A percentile compares a stretch with the other conserved stretches of the same genome.
Conservation (phyloP, 2,113 vertebrate species). For the Tilapia sparmanii region DNA sequence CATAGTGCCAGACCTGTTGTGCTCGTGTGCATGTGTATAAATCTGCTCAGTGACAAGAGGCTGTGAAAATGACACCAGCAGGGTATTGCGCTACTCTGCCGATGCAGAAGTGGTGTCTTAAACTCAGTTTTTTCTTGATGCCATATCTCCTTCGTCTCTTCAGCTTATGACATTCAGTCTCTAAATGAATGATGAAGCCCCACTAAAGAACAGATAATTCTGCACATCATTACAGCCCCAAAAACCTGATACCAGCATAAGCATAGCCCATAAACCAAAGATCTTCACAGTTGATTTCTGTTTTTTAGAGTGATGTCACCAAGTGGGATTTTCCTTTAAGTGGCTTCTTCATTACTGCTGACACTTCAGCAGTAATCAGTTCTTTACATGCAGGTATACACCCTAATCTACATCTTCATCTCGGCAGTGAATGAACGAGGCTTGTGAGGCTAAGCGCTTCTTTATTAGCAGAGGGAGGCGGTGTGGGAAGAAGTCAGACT, state of each 20-base stretch:
- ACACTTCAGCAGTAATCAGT: neutral
- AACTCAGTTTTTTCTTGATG: neutral
- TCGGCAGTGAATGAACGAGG: neutral
- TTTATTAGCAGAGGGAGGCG: neutral
- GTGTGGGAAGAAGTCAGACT: neutral
- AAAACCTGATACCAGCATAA: neutral
- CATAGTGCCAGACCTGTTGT: neutral
- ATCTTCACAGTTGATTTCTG: neutral
- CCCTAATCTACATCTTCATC: neutral
- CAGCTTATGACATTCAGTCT: conserved; percentile 1
- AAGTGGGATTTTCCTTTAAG: neutral
- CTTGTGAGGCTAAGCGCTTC: neutral
- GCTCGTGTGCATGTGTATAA: neutral
- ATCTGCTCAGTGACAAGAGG: neutral
- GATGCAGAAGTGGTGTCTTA: neutral
- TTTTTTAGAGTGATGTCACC: neutral
- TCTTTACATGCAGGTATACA: neutral
- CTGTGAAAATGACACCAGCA: neutral
- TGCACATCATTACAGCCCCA: neutral
- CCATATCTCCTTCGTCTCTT: neutral
- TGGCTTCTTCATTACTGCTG: neutral
- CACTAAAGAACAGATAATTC: neutral
- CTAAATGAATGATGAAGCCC: neutral
- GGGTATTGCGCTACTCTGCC: neutral
- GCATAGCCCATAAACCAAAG: neutral